Percentiles rank a stretch among this genome's conserved stretches.
phyloP scores from a whole-genome alignment of 2,888 invertebrate genomes.

The Phytoseiulus persimilis region DNA sequence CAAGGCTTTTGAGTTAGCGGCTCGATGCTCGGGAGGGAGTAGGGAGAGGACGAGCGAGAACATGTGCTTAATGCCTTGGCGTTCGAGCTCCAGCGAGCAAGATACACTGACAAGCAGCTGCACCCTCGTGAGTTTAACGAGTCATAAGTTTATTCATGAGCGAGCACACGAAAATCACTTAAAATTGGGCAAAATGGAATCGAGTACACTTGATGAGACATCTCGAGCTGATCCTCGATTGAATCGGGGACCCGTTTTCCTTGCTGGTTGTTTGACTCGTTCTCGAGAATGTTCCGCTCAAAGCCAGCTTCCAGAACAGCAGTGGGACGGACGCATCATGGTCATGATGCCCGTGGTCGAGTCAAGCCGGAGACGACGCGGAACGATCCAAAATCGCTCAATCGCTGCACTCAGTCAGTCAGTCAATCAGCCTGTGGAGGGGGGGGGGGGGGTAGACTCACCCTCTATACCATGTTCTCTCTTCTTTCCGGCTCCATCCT shows the following conservation, averaged over 20 bases:
- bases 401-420: background rate
- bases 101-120: background rate
- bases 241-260: too few relatives aligned
- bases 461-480: background rate
- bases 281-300: too few relatives aligned
- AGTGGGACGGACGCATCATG: too few relatives aligned
- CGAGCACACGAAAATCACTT: background rate
- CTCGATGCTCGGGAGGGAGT: background rate
- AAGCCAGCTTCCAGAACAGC: too few relatives aligned
- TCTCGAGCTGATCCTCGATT: too few relatives aligned
- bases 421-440: background rate
- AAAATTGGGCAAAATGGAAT: too few relatives aligned
- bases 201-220: too few relatives aligned
- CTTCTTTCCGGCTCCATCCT: background rate
- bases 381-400: background rate
- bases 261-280: too few relatives aligned
- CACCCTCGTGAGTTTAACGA: background rate
- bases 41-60: background rate
- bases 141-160: background rate
- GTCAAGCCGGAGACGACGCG: too few relatives aligned
- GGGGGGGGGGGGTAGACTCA: background rate
- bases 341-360: too few relatives aligned
- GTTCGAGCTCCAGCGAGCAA: background rate
- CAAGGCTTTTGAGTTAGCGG: background rate
- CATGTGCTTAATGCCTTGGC: background rate